These are phyloP conservation scores for Zosterops japonicus DNA, from an alignment of 2,113 vertebrate species.

Conservation along the genomic window DNA sequence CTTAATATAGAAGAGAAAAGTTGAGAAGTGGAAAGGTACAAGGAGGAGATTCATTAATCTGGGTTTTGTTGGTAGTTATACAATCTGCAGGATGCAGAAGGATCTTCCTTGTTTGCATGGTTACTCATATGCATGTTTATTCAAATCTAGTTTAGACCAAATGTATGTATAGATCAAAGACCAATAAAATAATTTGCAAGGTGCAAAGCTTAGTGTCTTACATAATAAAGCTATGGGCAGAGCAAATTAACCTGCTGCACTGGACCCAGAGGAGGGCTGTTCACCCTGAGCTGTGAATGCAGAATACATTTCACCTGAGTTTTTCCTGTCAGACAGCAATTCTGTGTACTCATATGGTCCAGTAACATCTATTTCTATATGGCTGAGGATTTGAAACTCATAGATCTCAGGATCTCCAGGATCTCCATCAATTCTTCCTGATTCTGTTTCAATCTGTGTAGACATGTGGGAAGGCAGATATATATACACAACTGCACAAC, in stretches of 20 bases:
- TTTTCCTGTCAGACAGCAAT: background rate
- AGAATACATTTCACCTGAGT: background rate
- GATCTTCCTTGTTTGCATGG: background rate
- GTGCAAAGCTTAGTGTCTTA: background rate
- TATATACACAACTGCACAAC: background rate
- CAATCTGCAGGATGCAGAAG: background rate
- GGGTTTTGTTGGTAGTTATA: background rate
- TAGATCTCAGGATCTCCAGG: too few relatives aligned
- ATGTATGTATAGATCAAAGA: background rate
- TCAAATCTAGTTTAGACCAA: background rate
- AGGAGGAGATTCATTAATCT: background rate
- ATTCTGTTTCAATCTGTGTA: background rate
- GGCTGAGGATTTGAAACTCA: background rate
- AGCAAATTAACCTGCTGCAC: background rate
- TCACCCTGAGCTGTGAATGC: background rate
- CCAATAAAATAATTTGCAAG: background rate
- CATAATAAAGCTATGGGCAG: background rate
- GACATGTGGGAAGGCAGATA: background rate
- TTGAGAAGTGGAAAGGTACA: background rate
- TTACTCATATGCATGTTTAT: background rate
- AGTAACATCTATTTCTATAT: background rate
- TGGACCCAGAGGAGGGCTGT: background rate
- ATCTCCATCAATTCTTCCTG: background rate
- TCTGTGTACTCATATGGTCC: background rate
- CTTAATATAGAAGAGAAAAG: slow-evolving; percentile 2